Evolutionary conservation across 2,113 vertebrate genomes (phyloP), one percentile per base, ranked within the genome.

Genomic region (Talpa occidentalis): DNA sequence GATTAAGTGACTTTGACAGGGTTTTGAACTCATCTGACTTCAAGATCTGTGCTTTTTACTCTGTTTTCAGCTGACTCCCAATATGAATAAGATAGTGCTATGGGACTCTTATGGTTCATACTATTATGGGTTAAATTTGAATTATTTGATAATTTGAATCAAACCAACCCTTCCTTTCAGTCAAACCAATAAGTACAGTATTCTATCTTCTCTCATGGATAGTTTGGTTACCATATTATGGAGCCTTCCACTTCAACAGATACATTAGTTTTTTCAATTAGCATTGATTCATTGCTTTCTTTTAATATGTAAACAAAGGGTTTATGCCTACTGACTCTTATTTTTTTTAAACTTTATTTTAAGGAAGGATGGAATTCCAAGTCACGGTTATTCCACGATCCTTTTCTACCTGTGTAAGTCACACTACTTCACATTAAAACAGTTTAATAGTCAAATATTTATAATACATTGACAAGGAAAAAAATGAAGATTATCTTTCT

Each of bases 391-490:
- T 72, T n/a, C 81, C 93, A 19, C 4, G 96, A 96, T 91, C 72
- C 96, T 94, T 91, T 44, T 56, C 98, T 98, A 52, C 95, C 98
- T 49, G 97, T 98, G 98, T 99, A 98, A 99, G 98, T 93, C 37
- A 80, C 6, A n/a, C 86, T 94, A 94, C 64, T 82, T 93, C 21
- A 92, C n/a, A 79, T 73, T 88, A 88, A 28, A 66, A 30, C n/a
- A 73, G 6, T 64, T 67, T 44, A 87, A 21, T 83, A 32, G 24
- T 15, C 9, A 86, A 40, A 44, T 64, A 44, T 42, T 64, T 85
- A 52, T 60, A 19, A 52, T 60, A 85, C 0, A 11, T 54, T 84
- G 24, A 93, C 5, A 76, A 90, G 37, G 42, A 60, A 64, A 82
- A 79, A 40, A 78, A 74, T 40, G 22, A 76, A 60, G 87, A 42